These are phyloP conservation scores for Pseudoatta argentina DNA, from an alignment of 1,140 invertebrate species.

Conservation along the genomic window DNA sequence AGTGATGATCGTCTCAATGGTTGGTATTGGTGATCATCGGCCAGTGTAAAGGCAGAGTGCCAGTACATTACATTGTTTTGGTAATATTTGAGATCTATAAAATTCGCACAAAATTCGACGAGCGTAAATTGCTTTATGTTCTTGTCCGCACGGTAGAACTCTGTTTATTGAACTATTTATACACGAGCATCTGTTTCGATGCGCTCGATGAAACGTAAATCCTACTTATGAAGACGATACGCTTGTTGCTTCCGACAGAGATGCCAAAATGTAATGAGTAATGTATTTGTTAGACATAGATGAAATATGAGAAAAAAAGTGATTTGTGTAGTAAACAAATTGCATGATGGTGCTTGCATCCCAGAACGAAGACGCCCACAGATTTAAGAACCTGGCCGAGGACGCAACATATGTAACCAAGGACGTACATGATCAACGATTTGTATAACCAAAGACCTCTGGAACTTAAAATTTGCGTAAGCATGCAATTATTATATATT, in stretches of 20 bases:
- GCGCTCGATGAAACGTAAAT: neutral
- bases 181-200: neutral
- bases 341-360: conserved; percentile 57
- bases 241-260: conserved; percentile 50
- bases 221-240: neutral
- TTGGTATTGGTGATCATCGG: conserved; percentile 18
- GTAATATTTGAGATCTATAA: conserved; percentile 31
- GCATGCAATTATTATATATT: conserved; percentile 50
- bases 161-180: conserved; percentile 10
- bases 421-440: conserved; percentile 45
- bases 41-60: conserved; percentile 53
- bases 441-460: conserved; percentile 58
- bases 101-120: conserved; percentile 47
- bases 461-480: conserved; percentile 56
- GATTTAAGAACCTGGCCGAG: conserved; percentile 51
- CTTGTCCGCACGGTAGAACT: conserved; percentile 30
- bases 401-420: conserved; percentile 53
- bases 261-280: conserved; percentile 29
- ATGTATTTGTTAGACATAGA: conserved; percentile 55
- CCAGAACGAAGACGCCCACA: conserved; percentile 58
- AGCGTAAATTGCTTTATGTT: conserved; percentile 29
- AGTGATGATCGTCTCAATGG: conserved; percentile 1
- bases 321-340: conserved; percentile 51
- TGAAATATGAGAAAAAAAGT: conserved; percentile 55
- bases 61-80: conserved; percentile 57